Evolutionary conservation across 2,113 vertebrate genomes (phyloP).

Genomic region (Ameiurus melas): DNA sequence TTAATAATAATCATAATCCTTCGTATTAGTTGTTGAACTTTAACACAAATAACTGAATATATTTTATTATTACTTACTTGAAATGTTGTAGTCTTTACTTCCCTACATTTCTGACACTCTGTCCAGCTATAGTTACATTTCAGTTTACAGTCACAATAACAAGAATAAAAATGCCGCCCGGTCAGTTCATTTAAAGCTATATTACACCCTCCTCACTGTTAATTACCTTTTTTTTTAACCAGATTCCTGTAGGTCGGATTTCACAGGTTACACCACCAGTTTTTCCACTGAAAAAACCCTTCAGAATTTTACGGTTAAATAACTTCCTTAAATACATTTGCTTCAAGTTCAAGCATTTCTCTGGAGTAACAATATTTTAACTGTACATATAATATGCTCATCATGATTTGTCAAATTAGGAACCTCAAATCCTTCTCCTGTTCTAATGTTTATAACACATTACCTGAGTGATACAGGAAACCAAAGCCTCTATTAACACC

Average conservation of each 20-base stretch:
- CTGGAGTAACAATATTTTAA: not conserved
- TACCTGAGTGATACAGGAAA: slow-evolving; percentile 34
- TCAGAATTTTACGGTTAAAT: not conserved
- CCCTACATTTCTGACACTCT: not conserved
- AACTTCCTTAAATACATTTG: not conserved
- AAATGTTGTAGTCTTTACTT: not conserved
- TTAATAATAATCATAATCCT: not conserved
- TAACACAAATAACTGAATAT: not conserved
- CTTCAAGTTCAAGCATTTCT: not conserved
- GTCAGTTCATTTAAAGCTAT: not conserved
- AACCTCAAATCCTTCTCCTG: slow-evolving; percentile 22
- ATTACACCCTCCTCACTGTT: not conserved
- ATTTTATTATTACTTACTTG: not conserved
- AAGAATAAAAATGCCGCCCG: slow-evolving; percentile 3
- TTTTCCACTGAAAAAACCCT: not conserved
- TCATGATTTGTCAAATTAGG: slow-evolving; percentile 22
- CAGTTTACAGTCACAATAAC: not conserved
- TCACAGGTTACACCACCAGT: slow-evolving; percentile 1
- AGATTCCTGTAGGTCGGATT: not conserved
- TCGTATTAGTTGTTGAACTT: not conserved
- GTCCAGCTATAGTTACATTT: slow-evolving; percentile 1
- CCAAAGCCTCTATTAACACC: slow-evolving; percentile 50
- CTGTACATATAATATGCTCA: not conserved
- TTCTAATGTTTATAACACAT: slow-evolving; percentile 32
- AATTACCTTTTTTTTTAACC: not conserved